Evolutionary conservation across 1,140 invertebrate genomes (phyloP), one percentile per base, ranked within the genome.

Genomic region (Xylocopa sonorina): DNA sequence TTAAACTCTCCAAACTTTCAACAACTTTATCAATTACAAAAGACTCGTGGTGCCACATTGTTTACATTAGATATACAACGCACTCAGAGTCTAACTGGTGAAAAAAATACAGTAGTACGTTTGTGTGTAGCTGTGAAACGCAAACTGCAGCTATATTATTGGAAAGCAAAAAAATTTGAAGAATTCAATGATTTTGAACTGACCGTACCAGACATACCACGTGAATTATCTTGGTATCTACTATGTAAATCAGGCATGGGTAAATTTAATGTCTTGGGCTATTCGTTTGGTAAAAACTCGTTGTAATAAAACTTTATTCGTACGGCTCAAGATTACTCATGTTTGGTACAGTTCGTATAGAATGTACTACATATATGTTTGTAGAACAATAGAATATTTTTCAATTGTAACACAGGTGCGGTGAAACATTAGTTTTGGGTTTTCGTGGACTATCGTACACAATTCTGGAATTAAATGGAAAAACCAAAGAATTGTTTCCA

Each of bases 91-190:
- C 85, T 95, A 27, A 96, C 95, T 46, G 97, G 97, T 24, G 95
- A 96, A 87, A 94, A 94, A 63, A 95, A 95, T 73, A 95, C 95
- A 9, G 94, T 96, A 21, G 95, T 99, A 5, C 93, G 97, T 63
- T 92, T 99, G 62, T 98, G 97, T 91, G 97, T 99, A 27, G 97
- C 95, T 46, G 97, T 98, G 0, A 97, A 97, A 91, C 94, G 97
- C 87, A 97, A 97, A 92, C 91, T 99, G 14, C 96, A 98, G 88
- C 92, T 99, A 6, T 99, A 96, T 92, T 97, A 96, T 90, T 98
- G 97, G 95, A 93, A 92, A 60, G 87, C 83, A 38, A 98, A 98
- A 89, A 96, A 97, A 84, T 98, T 99, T 91, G 94, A 95, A 64
- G 95, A 97, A 64, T 94, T 98, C 32, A 76, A 81, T 0, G 57